Evolutionary conservation across 2,113 vertebrate species (phyloP).

Genomic region (Pelmatolapia mariae): DNA sequence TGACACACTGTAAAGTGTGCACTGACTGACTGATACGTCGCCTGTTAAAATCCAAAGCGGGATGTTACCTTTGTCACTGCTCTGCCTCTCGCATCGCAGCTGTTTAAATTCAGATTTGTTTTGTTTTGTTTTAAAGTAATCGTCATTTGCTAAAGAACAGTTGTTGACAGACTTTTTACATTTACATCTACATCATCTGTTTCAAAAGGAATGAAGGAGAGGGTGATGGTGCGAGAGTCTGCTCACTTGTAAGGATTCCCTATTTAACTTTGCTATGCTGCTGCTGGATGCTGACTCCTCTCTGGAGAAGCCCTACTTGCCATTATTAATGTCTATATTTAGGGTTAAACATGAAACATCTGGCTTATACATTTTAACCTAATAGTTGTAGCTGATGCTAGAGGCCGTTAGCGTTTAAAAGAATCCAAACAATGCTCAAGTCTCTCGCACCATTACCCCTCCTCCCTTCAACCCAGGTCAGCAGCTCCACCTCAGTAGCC

Average conservation of each 20-base stretch:
- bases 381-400: background rate
- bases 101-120: constrained; percentile 21
- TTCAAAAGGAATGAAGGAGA: constrained; percentile 11
- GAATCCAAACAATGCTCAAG: background rate
- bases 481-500: constrained; percentile 68
- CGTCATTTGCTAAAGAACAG: background rate
- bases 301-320: background rate
- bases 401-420: background rate
- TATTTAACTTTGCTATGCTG: background rate
- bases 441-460: background rate
- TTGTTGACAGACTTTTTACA: constrained; percentile 2
- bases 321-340: background rate
- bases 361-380: background rate
- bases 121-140: background rate
- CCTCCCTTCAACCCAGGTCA: constrained; percentile 50
- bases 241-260: background rate
- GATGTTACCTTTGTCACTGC: constrained; percentile 27
- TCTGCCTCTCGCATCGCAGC: constrained; percentile 28
- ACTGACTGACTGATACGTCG: constrained; percentile 27
- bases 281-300: background rate
- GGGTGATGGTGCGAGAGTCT: background rate
- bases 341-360: background rate
- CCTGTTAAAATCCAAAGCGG: constrained; percentile 53
- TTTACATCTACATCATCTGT: constrained; percentile 25
- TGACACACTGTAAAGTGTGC: background rate